A percentile compares a stretch with the other conserved stretches of the same genome.
phyloP scores from a whole-genome alignment of 1,140 invertebrate species.

The Contarinia nasturtii region DNA sequence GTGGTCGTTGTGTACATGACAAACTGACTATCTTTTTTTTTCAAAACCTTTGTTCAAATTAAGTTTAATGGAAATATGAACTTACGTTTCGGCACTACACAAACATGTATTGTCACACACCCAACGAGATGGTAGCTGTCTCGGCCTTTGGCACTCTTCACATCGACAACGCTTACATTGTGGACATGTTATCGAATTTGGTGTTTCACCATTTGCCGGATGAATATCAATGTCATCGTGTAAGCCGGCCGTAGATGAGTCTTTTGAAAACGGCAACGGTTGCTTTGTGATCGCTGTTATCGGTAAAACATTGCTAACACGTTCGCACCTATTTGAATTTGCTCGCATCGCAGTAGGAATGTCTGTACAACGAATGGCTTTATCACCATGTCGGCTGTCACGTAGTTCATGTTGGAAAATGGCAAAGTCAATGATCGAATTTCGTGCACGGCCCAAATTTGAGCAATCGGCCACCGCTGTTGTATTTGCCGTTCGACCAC shows the following conservation, averaged over 20 bases:
- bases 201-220: conserved; percentile 3
- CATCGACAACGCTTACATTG: conserved; percentile 73
- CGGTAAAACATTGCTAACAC: conserved; percentile 7
- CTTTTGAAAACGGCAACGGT: conserved; percentile 32
- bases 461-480: background rate
- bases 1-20: too few species aligned
- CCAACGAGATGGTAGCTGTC: conserved; percentile 69
- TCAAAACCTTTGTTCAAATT: too few species aligned
- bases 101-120: conserved; percentile 70
- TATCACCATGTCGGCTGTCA: too few species aligned
- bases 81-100: conserved; percentile 56
- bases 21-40: too few species aligned
- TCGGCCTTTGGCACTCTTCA: conserved; percentile 64
- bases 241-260: conserved; percentile 20
- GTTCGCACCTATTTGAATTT: background rate
- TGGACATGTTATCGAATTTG: conserved; percentile 58
- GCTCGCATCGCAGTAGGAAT: too few species aligned
- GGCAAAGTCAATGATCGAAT: too few species aligned
- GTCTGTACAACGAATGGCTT: too few species aligned
- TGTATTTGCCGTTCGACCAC: background rate
- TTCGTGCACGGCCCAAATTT: too few species aligned
- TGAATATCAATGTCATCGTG: conserved; percentile 1
- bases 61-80: too few species aligned
- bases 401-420: too few species aligned
- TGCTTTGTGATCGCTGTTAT: conserved; percentile 32